These are phyloP conservation scores for Mastomys natalensis DNA, from an alignment of 2,113 vertebrate genomes.

Conservation along the genomic window DNA sequence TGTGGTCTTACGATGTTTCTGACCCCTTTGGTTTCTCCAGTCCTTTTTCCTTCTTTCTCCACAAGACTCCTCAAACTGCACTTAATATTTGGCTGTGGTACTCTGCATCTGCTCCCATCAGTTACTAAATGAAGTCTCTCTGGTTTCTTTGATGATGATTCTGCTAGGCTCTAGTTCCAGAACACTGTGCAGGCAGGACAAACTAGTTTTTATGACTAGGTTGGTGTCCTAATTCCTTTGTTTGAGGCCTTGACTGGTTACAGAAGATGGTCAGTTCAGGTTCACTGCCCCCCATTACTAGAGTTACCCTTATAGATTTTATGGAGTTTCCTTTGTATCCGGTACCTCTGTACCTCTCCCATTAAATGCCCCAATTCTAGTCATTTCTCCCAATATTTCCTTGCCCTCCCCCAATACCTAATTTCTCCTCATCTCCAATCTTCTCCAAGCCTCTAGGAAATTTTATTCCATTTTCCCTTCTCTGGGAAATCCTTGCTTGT, in stretches of 20 bases:
- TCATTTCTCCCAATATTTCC: neutral
- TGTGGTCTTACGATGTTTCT: neutral
- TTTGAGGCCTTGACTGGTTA: neutral
- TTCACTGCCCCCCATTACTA: neutral
- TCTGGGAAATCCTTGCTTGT: neutral
- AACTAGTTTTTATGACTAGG: neutral
- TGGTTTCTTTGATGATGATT: no score
- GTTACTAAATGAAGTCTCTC: no score
- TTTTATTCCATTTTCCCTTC: neutral
- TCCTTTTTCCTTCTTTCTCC: neutral
- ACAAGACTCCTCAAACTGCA: no score
- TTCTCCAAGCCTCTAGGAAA: neutral
- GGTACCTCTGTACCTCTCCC: neutral
- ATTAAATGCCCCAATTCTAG: neutral
- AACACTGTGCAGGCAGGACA: neutral
- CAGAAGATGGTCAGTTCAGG: neutral
- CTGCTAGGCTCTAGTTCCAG: neutral
- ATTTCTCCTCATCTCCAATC: neutral
- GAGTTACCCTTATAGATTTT: neutral
- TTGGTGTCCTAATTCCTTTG: neutral
- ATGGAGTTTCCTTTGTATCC: neutral
- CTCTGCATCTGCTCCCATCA: no score
- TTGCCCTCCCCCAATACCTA: neutral
- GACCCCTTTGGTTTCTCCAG: neutral
- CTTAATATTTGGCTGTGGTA: no score